Conservation (phyloP, 1,140 invertebrate species). For the Cheumatopsyche charites region DNA sequence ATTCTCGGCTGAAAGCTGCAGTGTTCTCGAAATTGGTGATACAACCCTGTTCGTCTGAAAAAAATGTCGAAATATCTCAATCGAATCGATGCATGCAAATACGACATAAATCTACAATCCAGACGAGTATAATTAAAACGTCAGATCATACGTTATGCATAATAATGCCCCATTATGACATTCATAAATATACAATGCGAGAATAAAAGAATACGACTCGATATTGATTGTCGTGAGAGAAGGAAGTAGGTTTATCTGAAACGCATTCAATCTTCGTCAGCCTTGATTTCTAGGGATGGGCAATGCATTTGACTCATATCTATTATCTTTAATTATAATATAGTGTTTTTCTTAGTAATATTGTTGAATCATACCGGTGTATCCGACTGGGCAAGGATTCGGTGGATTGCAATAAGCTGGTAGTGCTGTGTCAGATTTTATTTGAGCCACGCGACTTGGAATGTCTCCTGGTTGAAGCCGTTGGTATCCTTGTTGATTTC, state of each 20-base stretch:
- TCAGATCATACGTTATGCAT: background rate
- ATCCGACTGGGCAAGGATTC: conserved; percentile 94
- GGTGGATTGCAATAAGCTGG: conserved; percentile 99
- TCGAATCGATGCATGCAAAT: background rate
- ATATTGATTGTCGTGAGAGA: conserved; percentile 10
- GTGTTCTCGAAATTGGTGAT: conserved; percentile 90
- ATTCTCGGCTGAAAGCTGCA: conserved; percentile 92
- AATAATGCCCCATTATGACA: conserved; percentile 1
- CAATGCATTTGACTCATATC: background rate
- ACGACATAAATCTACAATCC: conserved; percentile 9
- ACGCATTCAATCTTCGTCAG: conserved; percentile 17
- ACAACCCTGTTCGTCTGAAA: conserved; percentile 82
- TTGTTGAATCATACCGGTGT: conserved; percentile 63
- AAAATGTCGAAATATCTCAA: background rate
- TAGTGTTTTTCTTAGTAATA: conserved; percentile 1
- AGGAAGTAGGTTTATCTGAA: background rate
- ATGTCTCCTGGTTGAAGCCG: conserved; percentile 66
- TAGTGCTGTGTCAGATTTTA: conserved; percentile 74
- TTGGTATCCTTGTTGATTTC: conserved; percentile 77
- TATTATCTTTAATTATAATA: background rate
- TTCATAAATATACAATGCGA: conserved; percentile 5
- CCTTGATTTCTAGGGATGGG: conserved; percentile 8
- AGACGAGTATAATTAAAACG: conserved; percentile 2
- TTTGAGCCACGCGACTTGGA: conserved; percentile 31
- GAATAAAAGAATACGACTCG: background rate